Conservation (phyloP, 2,888 invertebrate species). For the Ophion costatus region DNA sequence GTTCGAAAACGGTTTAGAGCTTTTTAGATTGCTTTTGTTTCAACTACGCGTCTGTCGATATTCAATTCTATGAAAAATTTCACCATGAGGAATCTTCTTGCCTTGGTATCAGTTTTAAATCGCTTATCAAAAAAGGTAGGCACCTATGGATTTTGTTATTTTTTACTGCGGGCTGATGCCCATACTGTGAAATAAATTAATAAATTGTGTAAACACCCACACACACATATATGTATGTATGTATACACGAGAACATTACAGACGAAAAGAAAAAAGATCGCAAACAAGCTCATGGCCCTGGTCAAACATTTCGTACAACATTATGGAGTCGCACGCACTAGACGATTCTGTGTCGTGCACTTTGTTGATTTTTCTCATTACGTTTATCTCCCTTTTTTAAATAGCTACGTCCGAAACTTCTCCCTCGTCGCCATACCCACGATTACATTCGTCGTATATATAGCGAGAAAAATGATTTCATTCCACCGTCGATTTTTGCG, state of each 20-base stretch:
- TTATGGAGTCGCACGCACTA: constrained; percentile 24
- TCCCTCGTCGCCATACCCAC: not conserved
- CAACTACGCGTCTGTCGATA: too few species aligned
- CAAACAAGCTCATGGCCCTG: constrained; percentile 65
- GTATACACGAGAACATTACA: constrained; percentile 2
- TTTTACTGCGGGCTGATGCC: too few species aligned
- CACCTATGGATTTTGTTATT: too few species aligned
- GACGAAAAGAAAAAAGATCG: constrained; percentile 65
- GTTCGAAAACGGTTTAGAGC: too few species aligned
- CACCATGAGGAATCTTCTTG: too few species aligned
- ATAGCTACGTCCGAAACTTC: constrained; percentile 50
- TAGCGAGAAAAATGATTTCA: not conserved
- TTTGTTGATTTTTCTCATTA: constrained; percentile 70
- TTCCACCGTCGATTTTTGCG: not conserved
- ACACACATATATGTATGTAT: not conserved
- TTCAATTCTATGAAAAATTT: too few species aligned
- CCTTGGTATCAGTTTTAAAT: too few species aligned
- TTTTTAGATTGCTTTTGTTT: too few species aligned
- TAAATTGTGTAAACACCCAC: not conserved
- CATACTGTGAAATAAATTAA: too few species aligned
- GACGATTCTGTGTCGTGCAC: constrained; percentile 49
- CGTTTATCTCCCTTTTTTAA: constrained; percentile 43
- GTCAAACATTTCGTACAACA: constrained; percentile 62
- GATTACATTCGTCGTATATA: constrained; percentile 6
- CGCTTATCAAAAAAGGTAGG: too few species aligned